Conservation (phyloP, 2,888 invertebrate genomes). For the Drosophila longiperda region DNA sequence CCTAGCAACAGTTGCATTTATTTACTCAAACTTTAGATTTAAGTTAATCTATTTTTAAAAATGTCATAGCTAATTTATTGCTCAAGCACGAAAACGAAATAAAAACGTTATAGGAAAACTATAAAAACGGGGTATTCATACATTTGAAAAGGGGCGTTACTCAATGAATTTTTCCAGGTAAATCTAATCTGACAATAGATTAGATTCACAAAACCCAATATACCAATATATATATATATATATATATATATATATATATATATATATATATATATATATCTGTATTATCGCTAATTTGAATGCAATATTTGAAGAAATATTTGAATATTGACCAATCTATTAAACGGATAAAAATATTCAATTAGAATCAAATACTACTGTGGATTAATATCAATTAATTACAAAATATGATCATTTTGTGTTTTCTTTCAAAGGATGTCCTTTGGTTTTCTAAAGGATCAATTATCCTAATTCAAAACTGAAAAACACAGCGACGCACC, state of each 20-base stretch:
- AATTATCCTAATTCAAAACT: not conserved
- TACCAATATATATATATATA: too few relatives aligned
- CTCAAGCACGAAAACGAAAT: conserved; percentile 5
- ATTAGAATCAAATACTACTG: too few relatives aligned
- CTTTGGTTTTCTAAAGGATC: not conserved
- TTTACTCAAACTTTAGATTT: conserved; percentile 34
- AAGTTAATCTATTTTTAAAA: conserved; percentile 62
- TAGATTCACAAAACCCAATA: too few relatives aligned
- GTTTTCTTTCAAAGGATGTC: not conserved
- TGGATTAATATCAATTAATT: not conserved
- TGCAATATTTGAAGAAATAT: too few relatives aligned
- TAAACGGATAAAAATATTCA: too few relatives aligned
- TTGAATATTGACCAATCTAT: too few relatives aligned
- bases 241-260: too few relatives aligned
- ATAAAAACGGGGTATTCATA: not conserved
- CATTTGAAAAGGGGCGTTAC: too few relatives aligned
- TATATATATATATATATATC: too few relatives aligned
- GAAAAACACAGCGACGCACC: conserved; percentile 26
- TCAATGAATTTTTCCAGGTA: not conserved
- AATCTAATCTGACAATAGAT: not conserved
- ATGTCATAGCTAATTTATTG: conserved; percentile 55
- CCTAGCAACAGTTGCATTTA: conserved; percentile 19
- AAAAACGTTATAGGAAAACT: conserved; percentile 18
- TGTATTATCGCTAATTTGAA: too few relatives aligned
- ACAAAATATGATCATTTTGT: not conserved